Conservation (phyloP, 2,888 invertebrate species). For the Cosmia pyralina region DNA sequence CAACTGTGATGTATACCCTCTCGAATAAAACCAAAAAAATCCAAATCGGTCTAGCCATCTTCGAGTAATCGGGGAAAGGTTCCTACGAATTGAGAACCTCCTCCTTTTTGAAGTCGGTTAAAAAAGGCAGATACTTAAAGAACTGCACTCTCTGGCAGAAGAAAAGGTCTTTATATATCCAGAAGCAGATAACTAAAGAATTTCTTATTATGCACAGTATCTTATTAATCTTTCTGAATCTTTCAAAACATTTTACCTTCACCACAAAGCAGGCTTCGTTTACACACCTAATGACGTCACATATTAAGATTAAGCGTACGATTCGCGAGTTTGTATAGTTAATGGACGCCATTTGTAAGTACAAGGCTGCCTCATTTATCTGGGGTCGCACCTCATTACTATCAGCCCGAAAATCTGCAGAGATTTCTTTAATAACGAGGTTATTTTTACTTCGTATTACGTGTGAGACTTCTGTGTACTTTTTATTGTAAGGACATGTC, state of each 20-base stretch:
- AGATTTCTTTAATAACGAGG: constrained; percentile 30
- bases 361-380: constrained; percentile 35
- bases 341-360: constrained; percentile 52
- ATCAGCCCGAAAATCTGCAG: constrained; percentile 19
- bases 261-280: constrained; percentile 15
- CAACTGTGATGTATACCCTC: too few species aligned
- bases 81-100: too few species aligned
- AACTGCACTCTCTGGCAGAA: too few species aligned
- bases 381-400: constrained; percentile 45
- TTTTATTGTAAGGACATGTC: too few species aligned
- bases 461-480: neutral
- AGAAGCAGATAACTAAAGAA: too few species aligned
- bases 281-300: constrained; percentile 34
- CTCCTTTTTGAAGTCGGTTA: too few species aligned
- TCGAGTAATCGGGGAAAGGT: too few species aligned
- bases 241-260: neutral
- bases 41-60: too few species aligned
- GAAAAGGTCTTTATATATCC: too few species aligned
- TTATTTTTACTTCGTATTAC: neutral
- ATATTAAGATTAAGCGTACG: constrained; percentile 45
- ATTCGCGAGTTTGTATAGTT: constrained; percentile 42
- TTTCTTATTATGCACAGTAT: neutral
- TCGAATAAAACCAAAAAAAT: too few species aligned
- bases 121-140: too few species aligned
- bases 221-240: neutral